Conservation (phyloP, 2,113 vertebrate species). For the Phylloscopus trochiloides region DNA sequence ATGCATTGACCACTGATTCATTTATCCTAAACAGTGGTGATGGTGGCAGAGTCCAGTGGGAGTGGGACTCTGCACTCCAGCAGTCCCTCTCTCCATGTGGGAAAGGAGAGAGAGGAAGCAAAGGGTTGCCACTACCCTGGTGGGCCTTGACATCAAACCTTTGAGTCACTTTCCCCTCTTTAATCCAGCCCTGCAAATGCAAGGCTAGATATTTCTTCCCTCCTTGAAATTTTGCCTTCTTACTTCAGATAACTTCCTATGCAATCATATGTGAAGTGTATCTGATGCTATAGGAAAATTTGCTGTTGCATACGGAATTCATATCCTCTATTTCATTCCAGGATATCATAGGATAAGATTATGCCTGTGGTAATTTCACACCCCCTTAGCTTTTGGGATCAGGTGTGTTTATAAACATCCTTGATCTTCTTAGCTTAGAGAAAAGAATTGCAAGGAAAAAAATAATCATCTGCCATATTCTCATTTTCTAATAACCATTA, state of each 20-base stretch:
- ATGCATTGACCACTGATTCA: background rate
- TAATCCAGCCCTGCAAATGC: background rate
- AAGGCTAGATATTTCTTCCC: background rate
- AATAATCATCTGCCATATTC: background rate
- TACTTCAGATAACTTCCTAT: background rate
- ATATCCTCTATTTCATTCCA: background rate
- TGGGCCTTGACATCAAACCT: background rate
- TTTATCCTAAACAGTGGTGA: background rate
- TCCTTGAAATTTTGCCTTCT: background rate
- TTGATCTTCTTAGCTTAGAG: background rate
- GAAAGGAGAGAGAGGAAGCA: background rate
- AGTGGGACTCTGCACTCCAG: background rate
- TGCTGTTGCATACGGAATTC: rapidly evolving
- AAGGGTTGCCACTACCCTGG: background rate
- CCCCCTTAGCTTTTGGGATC: background rate
- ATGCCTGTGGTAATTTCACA: background rate
- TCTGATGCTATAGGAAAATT: background rate
- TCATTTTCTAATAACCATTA: background rate
- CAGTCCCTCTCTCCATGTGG: background rate
- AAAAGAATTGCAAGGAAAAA: background rate
- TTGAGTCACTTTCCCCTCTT: background rate
- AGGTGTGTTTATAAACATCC: background rate
- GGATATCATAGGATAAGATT: background rate
- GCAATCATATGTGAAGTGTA: rapidly evolving
- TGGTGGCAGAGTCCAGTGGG: background rate